These are phyloP conservation scores for Thomomys bottae DNA, from an alignment of 2,113 vertebrate genomes.

Conservation along the genomic window DNA sequence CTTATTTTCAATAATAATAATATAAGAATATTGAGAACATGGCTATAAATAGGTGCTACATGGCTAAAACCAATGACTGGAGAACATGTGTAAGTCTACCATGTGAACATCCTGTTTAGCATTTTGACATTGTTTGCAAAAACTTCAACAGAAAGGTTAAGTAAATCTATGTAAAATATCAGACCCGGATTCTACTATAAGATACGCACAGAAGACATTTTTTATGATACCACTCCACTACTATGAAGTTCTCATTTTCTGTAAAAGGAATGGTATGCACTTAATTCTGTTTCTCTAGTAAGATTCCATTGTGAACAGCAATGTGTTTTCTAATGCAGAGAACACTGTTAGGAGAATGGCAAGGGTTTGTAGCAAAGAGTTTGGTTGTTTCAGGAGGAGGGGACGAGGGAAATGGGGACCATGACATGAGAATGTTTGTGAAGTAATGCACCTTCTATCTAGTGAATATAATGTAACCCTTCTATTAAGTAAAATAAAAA, in stretches of 20 bases:
- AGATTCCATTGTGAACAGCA: neutral
- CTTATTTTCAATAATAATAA: neutral
- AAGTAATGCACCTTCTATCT: no score
- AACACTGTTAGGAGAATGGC: neutral
- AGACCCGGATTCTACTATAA: neutral
- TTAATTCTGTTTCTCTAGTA: no score
- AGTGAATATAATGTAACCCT: no score
- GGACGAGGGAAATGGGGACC: no score
- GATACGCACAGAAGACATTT: neutral
- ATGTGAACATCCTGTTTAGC: no score
- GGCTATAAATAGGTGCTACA: neutral
- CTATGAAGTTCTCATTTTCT: neutral
- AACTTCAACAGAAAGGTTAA: neutral
- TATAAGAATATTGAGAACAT: neutral
- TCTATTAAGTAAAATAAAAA: no score
- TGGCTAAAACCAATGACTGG: neutral
- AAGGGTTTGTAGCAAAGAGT: neutral
- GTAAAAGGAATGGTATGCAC: neutral
- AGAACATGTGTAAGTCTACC: no score
- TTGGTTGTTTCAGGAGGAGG: no score
- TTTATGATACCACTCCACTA: neutral
- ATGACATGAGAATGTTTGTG: no score
- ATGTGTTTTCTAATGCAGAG: neutral
- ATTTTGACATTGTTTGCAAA: neutral
- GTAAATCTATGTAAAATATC: neutral